Conservation (phyloP, 2,113 vertebrate species). For the Cryptomyrus ogoouensis region DNA sequence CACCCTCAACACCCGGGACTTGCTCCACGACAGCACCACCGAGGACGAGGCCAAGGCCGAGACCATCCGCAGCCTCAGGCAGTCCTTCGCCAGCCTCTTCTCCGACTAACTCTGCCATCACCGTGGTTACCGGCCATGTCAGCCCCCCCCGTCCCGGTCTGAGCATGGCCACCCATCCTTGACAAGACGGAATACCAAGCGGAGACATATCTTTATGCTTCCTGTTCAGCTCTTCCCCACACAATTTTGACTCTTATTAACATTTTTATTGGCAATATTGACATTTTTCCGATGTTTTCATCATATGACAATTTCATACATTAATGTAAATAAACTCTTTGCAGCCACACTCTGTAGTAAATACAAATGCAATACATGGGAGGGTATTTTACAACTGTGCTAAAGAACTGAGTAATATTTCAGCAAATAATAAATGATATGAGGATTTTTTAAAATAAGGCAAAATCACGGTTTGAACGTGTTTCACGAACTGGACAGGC, state of each 20-base stretch:
- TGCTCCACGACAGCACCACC: slow-evolving; percentile 60
- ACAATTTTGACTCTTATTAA: not conserved
- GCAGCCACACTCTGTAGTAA: not conserved
- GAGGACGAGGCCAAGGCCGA: slow-evolving; percentile 94
- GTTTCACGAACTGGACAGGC: not conserved
- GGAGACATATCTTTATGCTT: not conserved
- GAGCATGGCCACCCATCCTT: not conserved
- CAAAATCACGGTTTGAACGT: not conserved
- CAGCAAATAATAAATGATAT: not conserved
- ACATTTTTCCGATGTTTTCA: not conserved
- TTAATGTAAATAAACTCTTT: not conserved
- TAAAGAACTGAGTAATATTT: not conserved
- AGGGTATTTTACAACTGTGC: not conserved
- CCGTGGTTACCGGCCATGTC: not conserved
- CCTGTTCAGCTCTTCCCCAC: slow-evolving; percentile 1
- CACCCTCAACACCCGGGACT: slow-evolving; percentile 76
- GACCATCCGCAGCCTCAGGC: slow-evolving; percentile 89
- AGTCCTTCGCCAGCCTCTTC: slow-evolving; percentile 95
- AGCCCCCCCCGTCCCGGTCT: not conserved
- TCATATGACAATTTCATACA: not conserved
- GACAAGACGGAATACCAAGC: not conserved
- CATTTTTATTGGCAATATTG: slow-evolving; percentile 4
- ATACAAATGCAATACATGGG: not conserved
- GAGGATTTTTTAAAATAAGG: not conserved
- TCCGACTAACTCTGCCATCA: slow-evolving; percentile 67